Percentiles rank a stretch among this genome's conserved stretches.
Evolutionary conservation across 2,888 invertebrate species (phyloP).

Genomic region (Frankliniella fusca): DNA sequence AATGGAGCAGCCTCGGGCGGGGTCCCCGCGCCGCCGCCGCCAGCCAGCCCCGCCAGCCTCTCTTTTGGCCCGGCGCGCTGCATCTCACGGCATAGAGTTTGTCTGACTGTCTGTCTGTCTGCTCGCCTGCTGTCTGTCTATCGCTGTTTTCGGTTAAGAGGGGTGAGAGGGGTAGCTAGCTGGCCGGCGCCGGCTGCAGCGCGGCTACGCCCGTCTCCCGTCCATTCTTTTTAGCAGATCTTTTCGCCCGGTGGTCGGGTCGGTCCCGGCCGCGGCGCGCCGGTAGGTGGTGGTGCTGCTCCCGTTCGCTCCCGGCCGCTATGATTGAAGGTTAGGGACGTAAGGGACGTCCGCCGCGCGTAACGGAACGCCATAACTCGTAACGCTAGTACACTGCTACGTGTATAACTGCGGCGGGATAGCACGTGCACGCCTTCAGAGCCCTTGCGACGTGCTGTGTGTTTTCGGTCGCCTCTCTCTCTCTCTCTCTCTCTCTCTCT

Average conservation of each 20-base stretch:
- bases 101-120: neutral
- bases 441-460: neutral
- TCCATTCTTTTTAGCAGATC: no score
- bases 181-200: no score
- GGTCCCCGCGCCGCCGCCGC: neutral
- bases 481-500: neutral
- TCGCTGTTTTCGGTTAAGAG: neutral
- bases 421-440: no score
- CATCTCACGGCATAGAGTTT: neutral
- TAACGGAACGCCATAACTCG: neutral
- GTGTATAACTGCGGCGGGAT: no score
- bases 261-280: no score
- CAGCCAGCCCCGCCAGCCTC: neutral
- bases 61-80: neutral
- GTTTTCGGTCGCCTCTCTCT: neutral
- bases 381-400: neutral
- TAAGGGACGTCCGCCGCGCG: neutral
- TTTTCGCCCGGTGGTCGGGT: no score
- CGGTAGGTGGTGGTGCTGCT: neutral
- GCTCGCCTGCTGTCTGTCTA: neutral
- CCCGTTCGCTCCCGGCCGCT: neutral
- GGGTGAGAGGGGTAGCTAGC: no score
- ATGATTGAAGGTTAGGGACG: conserved; percentile 1
- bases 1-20: neutral
- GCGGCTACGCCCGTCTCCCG: no score